Conservation (phyloP, 2,888 invertebrate species). For the Oscheius sp. region DNA sequence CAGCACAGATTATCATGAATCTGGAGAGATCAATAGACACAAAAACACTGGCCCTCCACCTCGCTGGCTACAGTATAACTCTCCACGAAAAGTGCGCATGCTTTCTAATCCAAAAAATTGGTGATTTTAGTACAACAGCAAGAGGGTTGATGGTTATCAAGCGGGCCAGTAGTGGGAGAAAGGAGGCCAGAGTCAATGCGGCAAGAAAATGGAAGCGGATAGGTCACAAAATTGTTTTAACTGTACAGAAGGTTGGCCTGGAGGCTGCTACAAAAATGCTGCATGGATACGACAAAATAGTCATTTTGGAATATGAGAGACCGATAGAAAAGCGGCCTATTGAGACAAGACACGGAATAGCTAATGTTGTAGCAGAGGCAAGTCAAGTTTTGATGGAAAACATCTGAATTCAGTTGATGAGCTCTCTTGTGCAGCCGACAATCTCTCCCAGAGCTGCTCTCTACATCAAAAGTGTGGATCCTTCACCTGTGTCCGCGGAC, state of each 20-base stretch:
- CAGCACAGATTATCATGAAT: conserved; percentile 98
- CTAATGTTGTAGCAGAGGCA: conserved; percentile 18
- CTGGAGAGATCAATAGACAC: conserved; percentile 92
- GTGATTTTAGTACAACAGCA: conserved; percentile 24
- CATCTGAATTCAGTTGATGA: conserved; percentile 3
- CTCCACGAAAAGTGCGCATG: conserved; percentile 37
- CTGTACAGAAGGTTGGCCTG: not conserved
- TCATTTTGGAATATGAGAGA: conserved; percentile 9
- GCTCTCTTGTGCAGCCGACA: not conserved
- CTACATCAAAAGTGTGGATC: not conserved
- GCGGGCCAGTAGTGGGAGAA: conserved; percentile 82
- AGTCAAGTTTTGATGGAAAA: not conserved
- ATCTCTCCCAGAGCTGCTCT: not conserved
- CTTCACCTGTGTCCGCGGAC: not conserved
- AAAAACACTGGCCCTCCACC: conserved; percentile 87
- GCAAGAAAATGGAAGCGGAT: conserved; percentile 6
- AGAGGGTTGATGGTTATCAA: conserved; percentile 96
- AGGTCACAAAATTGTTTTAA: not conserved
- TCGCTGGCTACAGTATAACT: conserved; percentile 91
- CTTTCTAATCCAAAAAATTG: not conserved
- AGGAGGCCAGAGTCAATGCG: conserved; percentile 9
- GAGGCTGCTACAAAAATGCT: conserved; percentile 9
- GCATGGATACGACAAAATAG: conserved; percentile 2
- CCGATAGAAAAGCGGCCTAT: conserved; percentile 6
- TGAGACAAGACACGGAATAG: not conserved